Percentiles rank a stretch among this genome's conserved stretches.
These are phyloP conservation scores for Lates calcarifer DNA, from an alignment of 2,113 vertebrate genomes.

Conservation along the genomic window DNA sequence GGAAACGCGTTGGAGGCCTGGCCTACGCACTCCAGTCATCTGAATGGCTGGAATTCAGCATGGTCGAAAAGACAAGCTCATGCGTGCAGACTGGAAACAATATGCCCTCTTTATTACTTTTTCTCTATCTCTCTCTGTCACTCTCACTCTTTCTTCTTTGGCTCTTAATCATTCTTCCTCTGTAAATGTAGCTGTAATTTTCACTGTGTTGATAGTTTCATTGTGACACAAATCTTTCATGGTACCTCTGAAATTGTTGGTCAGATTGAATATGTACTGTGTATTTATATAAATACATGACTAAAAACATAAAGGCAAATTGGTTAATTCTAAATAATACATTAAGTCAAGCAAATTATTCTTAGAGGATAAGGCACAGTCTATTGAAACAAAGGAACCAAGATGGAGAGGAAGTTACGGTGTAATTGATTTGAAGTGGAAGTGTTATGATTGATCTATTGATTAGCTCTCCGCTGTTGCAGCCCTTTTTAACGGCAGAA, in stretches of 20 bases:
- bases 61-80: slow-evolving; percentile 86
- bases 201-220: slow-evolving; percentile 8
- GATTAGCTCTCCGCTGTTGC: slow-evolving; percentile 73
- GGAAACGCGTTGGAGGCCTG: slow-evolving; percentile 91
- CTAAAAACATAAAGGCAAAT: not conserved
- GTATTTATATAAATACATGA: not conserved
- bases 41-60: slow-evolving; percentile 92
- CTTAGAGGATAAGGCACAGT: not conserved
- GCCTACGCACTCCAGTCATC: slow-evolving; percentile 89
- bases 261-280: not conserved
- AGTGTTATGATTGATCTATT: slow-evolving; percentile 87
- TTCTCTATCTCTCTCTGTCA: slow-evolving; percentile 76
- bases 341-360: slow-evolving; percentile 34
- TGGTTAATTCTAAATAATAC: slow-evolving; percentile 12
- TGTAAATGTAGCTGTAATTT: slow-evolving; percentile 48
- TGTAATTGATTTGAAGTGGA: slow-evolving; percentile 83
- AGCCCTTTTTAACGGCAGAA: slow-evolving; percentile 76
- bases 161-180: slow-evolving; percentile 64
- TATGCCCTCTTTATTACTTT: slow-evolving; percentile 75
- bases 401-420: slow-evolving; percentile 53
- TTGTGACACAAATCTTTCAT: not conserved
- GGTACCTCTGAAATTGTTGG: not conserved
- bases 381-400: slow-evolving; percentile 50
- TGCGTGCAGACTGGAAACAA: slow-evolving; percentile 89
- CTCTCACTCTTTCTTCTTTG: slow-evolving; percentile 67